phyloP scores from a whole-genome alignment of 1,140 invertebrate genomes.

The Armadillidium nasatum region DNA sequence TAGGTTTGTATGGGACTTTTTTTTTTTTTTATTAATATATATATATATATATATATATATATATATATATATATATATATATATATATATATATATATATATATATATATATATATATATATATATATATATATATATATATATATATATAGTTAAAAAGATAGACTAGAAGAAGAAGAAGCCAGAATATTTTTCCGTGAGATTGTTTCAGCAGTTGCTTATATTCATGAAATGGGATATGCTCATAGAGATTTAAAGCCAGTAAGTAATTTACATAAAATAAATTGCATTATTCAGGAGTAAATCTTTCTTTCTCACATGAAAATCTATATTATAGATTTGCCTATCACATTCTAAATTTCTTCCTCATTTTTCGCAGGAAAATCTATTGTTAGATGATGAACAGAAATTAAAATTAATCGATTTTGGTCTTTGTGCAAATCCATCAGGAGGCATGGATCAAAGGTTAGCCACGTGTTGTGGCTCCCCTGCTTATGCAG shows the following conservation, averaged over 20 bases:
- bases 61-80: conserved; percentile 8
- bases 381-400: conserved; percentile 76
- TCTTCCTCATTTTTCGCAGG: conserved; percentile 52
- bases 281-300: no score
- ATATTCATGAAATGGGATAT: conserved; percentile 68
- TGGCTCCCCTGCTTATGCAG: conserved; percentile 76
- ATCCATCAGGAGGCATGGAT: conserved; percentile 65
- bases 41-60: conserved; percentile 16
- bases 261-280: conserved; percentile 53
- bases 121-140: conserved; percentile 13
- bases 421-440: conserved; percentile 84
- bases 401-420: conserved; percentile 78
- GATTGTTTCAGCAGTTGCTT: conserved; percentile 71
- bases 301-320: background rate
- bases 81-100: conserved; percentile 6
- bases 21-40: background rate
- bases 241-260: conserved; percentile 79
- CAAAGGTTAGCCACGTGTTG: conserved; percentile 68
- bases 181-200: conserved; percentile 69
- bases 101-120: conserved; percentile 9
- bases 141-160: conserved; percentile 59
- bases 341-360: conserved; percentile 25
- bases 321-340: conserved; percentile 17
- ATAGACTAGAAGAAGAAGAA: conserved; percentile 64
- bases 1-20: conserved; percentile 52